Percentiles rank a stretch among this genome's conserved stretches.
Evolutionary conservation across 2,797 vertebrate species (phyloP).

Genomic region (Liasis olivaceus): DNA sequence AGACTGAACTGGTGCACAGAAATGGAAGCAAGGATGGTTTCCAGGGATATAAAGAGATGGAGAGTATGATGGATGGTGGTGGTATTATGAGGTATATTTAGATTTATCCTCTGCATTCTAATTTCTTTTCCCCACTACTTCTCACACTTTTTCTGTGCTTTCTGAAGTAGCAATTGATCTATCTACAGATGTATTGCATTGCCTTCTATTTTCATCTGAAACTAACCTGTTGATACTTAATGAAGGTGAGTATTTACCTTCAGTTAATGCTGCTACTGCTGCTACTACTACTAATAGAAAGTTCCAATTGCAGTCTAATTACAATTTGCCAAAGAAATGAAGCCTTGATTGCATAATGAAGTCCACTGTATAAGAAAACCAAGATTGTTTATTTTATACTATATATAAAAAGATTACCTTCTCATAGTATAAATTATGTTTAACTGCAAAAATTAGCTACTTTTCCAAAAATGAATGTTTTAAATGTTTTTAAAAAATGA

Average conservation of each 20-base stretch:
- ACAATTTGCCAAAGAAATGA: neutral
- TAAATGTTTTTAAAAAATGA: slow-evolving; percentile 22
- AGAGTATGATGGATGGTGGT: neutral
- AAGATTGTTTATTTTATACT: neutral
- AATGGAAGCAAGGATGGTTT: too few species aligned
- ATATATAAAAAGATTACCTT: neutral
- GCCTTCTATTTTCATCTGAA: neutral
- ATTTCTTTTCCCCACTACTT: neutral
- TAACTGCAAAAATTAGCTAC: slow-evolving; percentile 9
- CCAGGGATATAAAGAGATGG: neutral
- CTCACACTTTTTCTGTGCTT: neutral
- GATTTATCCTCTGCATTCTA: neutral
- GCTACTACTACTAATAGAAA: neutral
- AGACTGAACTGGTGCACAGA: too few species aligned
- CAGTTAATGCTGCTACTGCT: neutral
- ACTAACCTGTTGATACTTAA: neutral
- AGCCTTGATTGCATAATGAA: neutral
- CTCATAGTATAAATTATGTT: slow-evolving; percentile 5
- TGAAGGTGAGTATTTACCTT: neutral
- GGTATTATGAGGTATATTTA: neutral
- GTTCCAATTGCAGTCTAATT: neutral
- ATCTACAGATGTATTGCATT: neutral
- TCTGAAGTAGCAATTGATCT: neutral
- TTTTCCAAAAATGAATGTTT: slow-evolving; percentile 7
- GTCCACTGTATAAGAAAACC: neutral